Percentiles rank a stretch among this genome's conserved stretches.
Evolutionary conservation across 2,797 vertebrate species (phyloP).

Genomic region (Crocodylus rhombifer): DNA sequence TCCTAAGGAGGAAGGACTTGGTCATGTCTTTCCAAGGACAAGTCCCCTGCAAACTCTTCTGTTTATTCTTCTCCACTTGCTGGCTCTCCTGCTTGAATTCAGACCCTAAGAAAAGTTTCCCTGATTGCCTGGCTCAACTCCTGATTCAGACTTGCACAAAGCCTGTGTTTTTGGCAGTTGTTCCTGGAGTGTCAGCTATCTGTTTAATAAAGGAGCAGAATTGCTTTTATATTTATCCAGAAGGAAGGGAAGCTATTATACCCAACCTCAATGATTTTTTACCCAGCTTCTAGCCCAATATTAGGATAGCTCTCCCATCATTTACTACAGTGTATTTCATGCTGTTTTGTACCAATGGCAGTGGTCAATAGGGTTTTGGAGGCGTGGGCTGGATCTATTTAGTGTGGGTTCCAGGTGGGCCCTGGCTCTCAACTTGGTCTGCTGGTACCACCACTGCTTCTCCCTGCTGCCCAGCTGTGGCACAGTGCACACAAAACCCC

Average conservation of each 20-base stretch:
- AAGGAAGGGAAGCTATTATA: neutral
- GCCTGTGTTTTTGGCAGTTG: neutral
- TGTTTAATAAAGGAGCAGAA: neutral
- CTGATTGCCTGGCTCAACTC: neutral
- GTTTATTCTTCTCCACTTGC: neutral
- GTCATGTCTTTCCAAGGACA: neutral
- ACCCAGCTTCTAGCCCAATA: neutral
- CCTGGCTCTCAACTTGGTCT: no score
- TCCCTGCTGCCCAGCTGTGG: no score
- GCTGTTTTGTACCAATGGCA: neutral
- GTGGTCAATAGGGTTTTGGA: no score
- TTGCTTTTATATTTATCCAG: neutral
- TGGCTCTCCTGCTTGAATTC: neutral
- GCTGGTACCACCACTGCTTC: no score
- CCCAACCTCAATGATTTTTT: neutral
- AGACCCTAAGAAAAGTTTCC: neutral
- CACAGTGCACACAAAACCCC: no score
- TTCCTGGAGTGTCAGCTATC: neutral
- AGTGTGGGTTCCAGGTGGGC: no score
- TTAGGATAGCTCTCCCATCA: neutral
- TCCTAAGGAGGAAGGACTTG: neutral
- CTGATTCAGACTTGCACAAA: neutral
- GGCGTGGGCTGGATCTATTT: no score
- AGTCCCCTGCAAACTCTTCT: neutral
- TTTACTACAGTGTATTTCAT: neutral